Percentiles rank a stretch among this genome's conserved stretches.
These are phyloP conservation scores for Sylvia borin DNA, from an alignment of 2,797 vertebrate species.

Conservation along the genomic window DNA sequence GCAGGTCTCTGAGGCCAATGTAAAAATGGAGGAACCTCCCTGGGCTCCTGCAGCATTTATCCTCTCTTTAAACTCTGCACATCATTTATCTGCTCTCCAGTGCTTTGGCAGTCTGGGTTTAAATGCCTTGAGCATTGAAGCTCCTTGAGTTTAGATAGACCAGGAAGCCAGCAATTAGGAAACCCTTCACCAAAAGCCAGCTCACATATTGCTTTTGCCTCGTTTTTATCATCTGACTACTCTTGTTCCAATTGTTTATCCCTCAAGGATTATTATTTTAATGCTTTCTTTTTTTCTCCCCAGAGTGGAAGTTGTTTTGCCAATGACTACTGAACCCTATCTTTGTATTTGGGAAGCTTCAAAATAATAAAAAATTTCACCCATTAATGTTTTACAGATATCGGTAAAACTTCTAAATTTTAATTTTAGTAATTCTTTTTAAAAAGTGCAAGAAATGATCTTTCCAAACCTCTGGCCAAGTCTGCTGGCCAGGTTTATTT, in stretches of 20 bases:
- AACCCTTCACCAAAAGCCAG: neutral
- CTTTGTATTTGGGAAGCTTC: neutral
- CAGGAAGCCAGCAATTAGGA: neutral
- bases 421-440: slow-evolving; percentile 24
- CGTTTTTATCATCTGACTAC: neutral
- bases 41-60: neutral
- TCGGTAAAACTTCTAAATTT: neutral
- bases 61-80: neutral
- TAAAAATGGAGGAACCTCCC: neutral
- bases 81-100: neutral
- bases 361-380: neutral
- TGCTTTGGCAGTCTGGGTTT: neutral
- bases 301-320: neutral
- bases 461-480: slow-evolving; percentile 54
- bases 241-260: slow-evolving; percentile 19
- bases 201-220: slow-evolving; percentile 7
- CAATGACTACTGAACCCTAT: neutral
- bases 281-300: neutral
- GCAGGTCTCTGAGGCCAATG: neutral
- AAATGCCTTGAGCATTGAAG: neutral
- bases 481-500: slow-evolving; percentile 51
- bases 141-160: neutral
- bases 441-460: neutral
- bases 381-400: neutral
- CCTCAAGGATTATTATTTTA: neutral